Conservation (phyloP, 2,797 vertebrate genomes). For the Lates japonicus region DNA sequence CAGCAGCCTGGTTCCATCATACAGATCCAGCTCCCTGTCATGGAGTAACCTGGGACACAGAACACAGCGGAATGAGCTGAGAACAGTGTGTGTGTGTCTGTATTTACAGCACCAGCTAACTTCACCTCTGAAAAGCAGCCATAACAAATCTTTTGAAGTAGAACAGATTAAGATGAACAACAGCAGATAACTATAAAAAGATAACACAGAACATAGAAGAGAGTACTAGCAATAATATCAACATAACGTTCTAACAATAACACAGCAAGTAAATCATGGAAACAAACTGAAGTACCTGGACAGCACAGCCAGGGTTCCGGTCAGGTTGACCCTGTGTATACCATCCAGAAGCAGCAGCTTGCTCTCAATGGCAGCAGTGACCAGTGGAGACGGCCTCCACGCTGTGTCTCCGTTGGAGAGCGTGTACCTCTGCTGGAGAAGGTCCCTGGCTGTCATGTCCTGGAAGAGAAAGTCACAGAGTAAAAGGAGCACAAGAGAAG, state of each 20-base stretch:
- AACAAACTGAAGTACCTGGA: constrained; percentile 87
- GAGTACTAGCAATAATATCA: too few species aligned
- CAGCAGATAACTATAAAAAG: background rate
- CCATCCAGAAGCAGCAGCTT: constrained; percentile 95
- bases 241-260: too few species aligned
- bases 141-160: background rate
- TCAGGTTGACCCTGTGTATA: constrained; percentile 94
- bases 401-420: constrained; percentile 96
- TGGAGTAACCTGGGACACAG: constrained; percentile 90
- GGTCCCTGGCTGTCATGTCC: constrained; percentile 97
- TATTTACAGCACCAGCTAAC: background rate
- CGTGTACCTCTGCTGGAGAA: constrained; percentile 96
- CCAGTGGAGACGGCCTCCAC: constrained; percentile 93
- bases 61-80: constrained; percentile 67
- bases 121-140: background rate
- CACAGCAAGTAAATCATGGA: background rate
- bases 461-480: constrained; percentile 56
- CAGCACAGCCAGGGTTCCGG: constrained; percentile 94
- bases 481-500: background rate
- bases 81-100: constrained; percentile 35
- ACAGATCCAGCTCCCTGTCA: constrained; percentile 94
- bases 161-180: background rate
- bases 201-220: background rate
- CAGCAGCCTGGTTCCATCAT: constrained; percentile 93
- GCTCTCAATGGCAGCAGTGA: constrained; percentile 93